Base-by-base conservation (phyloP, 2,797 vertebrate genomes). In the Pipistrellus pygmaeus region DNA sequence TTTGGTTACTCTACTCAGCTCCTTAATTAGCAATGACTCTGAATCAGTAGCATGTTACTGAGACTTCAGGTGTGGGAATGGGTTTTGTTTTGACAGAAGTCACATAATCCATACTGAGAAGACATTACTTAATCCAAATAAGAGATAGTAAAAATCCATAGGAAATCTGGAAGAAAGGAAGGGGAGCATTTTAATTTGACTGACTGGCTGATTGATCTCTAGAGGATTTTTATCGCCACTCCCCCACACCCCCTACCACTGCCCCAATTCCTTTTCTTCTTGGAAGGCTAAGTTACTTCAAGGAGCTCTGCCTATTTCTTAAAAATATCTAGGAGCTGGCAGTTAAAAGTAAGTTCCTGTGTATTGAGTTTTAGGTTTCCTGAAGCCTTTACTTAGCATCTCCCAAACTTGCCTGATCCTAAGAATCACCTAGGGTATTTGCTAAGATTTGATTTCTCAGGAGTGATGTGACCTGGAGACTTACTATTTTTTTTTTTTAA, bases 71-170 rank as follows among this genome's bases (percentile, higher is more conserved):
- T 51, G 30, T 21, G 68, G 55, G 93, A 81, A 83, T 48, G 76
- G 55, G n/a, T 88, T 94, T 90, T 84, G 73, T 93, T 95, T 93
- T 53, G 88, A 95, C 60, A 90, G 55, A 30, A 82, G 62, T 91
- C 81, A 90, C 21, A 35, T 46, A 32, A 83, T 68, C n/a, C 88
- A 21, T 89, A 15, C 76, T 20, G 41, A 84, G 75, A 81, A 68
- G 92, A 44, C 21, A 25, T 38, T 44, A 11, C 69, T 86, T 87
- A 86, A 87, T 69, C 89, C 84, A 64, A 84, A 38, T 10, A 68
- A 96, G 88, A 82, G 68, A 8, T 0, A 1, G 60, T 81, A 32
- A 80, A 90, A 78, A 60, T 66, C 86, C 38, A 38, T 3, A 78
- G 88, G 75, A 73, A 89, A 83, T 21, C 20, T 1, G 13, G 15